Base-by-base conservation (phyloP, 2,113 vertebrate genomes). In the Calypte anna region DNA sequence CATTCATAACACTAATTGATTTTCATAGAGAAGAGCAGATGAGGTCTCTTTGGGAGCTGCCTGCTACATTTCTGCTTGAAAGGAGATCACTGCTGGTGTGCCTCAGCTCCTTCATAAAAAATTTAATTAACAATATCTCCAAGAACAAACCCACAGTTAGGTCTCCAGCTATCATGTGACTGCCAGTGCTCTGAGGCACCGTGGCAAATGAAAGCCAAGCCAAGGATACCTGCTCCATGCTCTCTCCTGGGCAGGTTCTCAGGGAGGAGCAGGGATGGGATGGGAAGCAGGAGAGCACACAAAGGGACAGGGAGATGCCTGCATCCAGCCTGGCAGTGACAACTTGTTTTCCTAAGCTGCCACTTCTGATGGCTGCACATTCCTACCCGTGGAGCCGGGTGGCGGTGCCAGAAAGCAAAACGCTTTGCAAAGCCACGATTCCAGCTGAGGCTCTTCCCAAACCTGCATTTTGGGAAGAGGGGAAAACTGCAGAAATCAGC, bases 1-100 rank as follows among this genome's bases (percentile, higher is more conserved):
- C 75, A 97, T 97, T 97, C 94, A 94, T 93, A 97, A 96, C 91
- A 96, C 96, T 98, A 97, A 98, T 96, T 97, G 95, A 97, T 97
- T 97, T 98, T 98, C 96, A 97, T 91, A 97, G 95, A 96, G 95
- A 96, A 88, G 84, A 92, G 95, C 92, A 95, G 96, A 97, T 94
- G 93, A 97, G 82, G 89, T 97, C 94, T 97, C 96, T 96, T 96
- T 96, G 95, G 96, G 97, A 98, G 93, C 96, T 95, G 87, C 86
- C 92, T 96, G 94, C 93, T 97, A 97, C 93, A 97, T 96, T 97
- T 96, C 96, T 95, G 89, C 94, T 97, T 95, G 94, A 94, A 95
- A 97, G 93, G 83, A 96, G 86, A 95, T 96, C 86, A 86, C 95
- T 96, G 93, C 93, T 96, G 94, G 91, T 96, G 89, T 81, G 90